Base-by-base conservation (phyloP, 2,797 vertebrate species). In the Synanceia verrucosa region DNA sequence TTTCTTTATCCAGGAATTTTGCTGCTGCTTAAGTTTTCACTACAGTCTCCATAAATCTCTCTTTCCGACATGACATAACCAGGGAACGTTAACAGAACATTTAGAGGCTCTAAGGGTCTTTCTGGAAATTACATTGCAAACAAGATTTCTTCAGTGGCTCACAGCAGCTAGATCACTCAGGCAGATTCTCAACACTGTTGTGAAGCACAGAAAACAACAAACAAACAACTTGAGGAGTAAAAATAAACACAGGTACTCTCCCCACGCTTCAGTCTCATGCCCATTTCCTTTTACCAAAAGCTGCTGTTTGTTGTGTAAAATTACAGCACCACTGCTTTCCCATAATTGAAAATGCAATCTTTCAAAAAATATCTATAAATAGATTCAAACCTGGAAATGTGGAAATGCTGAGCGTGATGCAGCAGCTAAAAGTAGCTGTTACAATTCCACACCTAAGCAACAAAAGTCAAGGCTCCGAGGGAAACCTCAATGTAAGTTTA, bases 401-500 rank as follows among this genome's bases (percentile, higher is more conserved):
- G 21, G n/a, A 73, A 13, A 19, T 65, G 3, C 34, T 68, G 7
- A 24, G 59, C 3, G 16, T 9, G 21, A 75, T 14, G 18, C 23
- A 6, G 23, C 23, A 24, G 23, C 47, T 31, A 66, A 37, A 16
- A 71, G 56, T 33, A 29, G 36, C 39, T n/a, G 61, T 51, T 37
- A 24, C 18, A 47, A 26, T 44, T 41, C 26, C 34, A 53, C 16
- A 23, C 68, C 52, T 37, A 31, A 70, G 47, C 31, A 56, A 48
- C 44, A 53, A 66, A 64, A 82, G 63, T 57, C 29, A 37, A 66
- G 34, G 55, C 61, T 57, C 44, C 36, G 39, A 8, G 34, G 11
- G 56, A 76, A 59, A 31, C 46, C 21, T 73, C 71, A 33, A 9
- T 21, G 31, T 28, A 29, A 66, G 36, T 82, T 81, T 61, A 62